Percentiles rank a stretch among this genome's conserved stretches.
These are phyloP conservation scores for Marisa cornuarietis DNA, from an alignment of 1,140 invertebrate genomes.

Conservation along the genomic window DNA sequence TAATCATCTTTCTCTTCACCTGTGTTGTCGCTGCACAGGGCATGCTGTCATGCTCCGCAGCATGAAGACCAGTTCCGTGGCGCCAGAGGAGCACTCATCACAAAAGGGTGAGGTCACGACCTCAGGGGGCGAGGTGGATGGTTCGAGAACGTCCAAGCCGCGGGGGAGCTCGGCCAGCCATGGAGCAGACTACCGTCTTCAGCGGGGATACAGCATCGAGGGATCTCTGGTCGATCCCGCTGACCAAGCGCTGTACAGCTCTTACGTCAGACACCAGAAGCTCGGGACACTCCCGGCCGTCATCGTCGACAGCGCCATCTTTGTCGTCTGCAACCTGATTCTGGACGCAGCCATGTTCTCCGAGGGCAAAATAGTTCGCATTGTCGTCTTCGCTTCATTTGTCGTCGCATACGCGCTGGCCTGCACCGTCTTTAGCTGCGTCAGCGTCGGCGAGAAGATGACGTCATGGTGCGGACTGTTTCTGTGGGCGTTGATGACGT, in stretches of 20 bases:
- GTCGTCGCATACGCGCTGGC: not conserved
- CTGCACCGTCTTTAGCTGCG: not conserved
- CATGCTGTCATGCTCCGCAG: not conserved
- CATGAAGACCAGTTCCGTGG: not conserved
- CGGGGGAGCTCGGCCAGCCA: not conserved
- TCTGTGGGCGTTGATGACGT: slow-evolving; percentile 14
- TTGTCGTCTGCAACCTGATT: slow-evolving; percentile 27
- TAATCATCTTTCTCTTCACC: too few species aligned
- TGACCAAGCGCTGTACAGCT: slow-evolving; percentile 79
- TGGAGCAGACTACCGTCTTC: not conserved
- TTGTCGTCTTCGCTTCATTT: slow-evolving; percentile 8
- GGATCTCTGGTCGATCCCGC: slow-evolving; percentile 65
- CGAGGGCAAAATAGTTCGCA: not conserved
- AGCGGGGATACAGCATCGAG: not conserved
- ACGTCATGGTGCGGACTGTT: not conserved
- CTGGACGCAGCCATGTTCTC: slow-evolving; percentile 18
- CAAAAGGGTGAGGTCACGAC: not conserved
- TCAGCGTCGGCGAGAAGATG: not conserved
- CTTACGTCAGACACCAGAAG: slow-evolving; percentile 79
- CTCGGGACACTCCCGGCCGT: slow-evolving; percentile 81
- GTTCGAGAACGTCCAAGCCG: not conserved
- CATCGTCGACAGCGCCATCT: slow-evolving; percentile 72
- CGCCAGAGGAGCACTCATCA: too few species aligned
- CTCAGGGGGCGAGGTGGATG: not conserved
- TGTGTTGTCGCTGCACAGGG: too few species aligned